Conservation (phyloP, 2,797 vertebrate genomes). For the Melanotaenia boesemani region DNA sequence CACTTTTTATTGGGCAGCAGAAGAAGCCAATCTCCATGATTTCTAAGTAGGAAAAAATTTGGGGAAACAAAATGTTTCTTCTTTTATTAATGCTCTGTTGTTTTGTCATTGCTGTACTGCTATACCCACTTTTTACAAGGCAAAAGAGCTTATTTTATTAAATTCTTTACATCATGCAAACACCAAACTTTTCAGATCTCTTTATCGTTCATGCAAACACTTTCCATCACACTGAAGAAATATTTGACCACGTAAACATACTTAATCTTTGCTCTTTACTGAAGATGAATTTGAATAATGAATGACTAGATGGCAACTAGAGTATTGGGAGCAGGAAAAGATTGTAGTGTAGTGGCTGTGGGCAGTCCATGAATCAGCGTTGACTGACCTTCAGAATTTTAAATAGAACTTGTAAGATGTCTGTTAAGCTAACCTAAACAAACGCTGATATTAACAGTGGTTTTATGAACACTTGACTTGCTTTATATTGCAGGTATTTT, state of each 20-base stretch:
- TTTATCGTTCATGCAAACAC: no score
- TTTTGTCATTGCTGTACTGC: no score
- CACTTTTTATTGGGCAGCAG: background rate
- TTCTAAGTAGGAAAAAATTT: background rate
- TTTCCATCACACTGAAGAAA: no score
- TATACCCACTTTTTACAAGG: no score
- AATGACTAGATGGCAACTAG: conserved; percentile 1
- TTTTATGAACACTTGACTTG: conserved; percentile 33
- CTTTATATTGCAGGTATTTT: conserved; percentile 1
- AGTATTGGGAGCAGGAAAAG: background rate
- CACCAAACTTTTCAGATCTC: no score
- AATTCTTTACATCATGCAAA: no score
- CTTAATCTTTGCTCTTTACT: background rate
- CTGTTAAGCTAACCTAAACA: no score
- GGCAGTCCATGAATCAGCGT: conserved; percentile 6
- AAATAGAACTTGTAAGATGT: conserved; percentile 32
- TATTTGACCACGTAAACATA: no score
- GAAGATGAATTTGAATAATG: conserved; percentile 6
- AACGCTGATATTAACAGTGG: background rate
- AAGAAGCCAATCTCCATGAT: background rate
- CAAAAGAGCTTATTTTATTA: no score
- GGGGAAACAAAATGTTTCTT: background rate
- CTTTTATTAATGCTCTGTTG: no score
- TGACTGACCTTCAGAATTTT: conserved; percentile 32
- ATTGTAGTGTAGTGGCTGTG: background rate